A percentile compares a stretch with the other conserved stretches of the same genome.
Evolutionary conservation across 2,113 vertebrate genomes (phyloP).

Genomic region (Ariopsis seemanni): DNA sequence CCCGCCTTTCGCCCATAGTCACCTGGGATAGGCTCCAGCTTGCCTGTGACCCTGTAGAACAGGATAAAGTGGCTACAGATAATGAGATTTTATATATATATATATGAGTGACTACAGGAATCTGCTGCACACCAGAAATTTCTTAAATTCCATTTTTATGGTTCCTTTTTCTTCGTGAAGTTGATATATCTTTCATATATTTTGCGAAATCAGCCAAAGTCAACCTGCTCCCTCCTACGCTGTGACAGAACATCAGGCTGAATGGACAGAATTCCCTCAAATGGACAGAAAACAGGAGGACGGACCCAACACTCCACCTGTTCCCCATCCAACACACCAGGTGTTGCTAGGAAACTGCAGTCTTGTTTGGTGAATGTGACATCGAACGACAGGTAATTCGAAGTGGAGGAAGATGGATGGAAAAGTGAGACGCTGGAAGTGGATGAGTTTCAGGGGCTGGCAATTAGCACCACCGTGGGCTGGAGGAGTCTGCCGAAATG

Average conservation of each 20-base stretch:
- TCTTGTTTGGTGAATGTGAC: conserved; percentile 23
- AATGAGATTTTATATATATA: too few species aligned
- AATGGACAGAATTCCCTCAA: conserved; percentile 20
- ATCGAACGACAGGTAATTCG: conserved; percentile 24
- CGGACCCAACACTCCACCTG: conserved; percentile 24
- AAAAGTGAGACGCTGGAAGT: conserved; percentile 37
- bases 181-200: not conserved
- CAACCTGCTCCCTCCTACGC: not conserved
- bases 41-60: too few species aligned
- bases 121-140: not conserved
- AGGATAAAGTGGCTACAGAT: too few species aligned
- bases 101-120: not conserved
- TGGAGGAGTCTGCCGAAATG: conserved; percentile 23
- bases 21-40: too few species aligned
- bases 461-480: conserved; percentile 5
- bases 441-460: conserved; percentile 14
- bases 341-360: conserved; percentile 56
- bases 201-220: conserved; percentile 1
- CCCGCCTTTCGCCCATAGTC: too few species aligned
- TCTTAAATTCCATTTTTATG: not conserved
- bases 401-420: conserved; percentile 48
- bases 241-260: conserved; percentile 4
- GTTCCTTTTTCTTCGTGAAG: not conserved
- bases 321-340: conserved; percentile 24
- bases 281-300: conserved; percentile 34